Evolutionary conservation across 2,113 vertebrate species (phyloP), one percentile per base, ranked within the genome.

Genomic region (Calyptommatus sinebrachiatus): DNA sequence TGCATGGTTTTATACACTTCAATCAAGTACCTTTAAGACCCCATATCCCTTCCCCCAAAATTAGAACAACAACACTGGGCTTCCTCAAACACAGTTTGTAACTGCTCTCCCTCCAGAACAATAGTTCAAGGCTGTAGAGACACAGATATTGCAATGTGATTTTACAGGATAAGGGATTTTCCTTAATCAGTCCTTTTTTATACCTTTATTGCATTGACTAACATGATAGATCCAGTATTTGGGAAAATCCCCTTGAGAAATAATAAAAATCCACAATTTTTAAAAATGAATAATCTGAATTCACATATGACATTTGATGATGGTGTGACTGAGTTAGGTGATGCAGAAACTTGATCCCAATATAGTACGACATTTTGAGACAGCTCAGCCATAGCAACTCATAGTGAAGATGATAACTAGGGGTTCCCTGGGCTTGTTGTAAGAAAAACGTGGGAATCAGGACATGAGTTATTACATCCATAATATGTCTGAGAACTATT

Each of bases 171-270:
- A 41, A 41, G 35, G 35, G 35, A 41, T 41, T 41, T 41, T 5
- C 35, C 35, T 41, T 41, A 41, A 41, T 41, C 35, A 41, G 5
- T 41, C 35, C 35, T 41, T 41, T 41, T 41, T 41, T 41, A 41
- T 41, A 65, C 75, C 21, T 86, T 78, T 88, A 86, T 86, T 91
- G 91, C 91, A 79, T 85, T 82, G 69, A 26, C 62, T 84, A 81
- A 81, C 90, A 76, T 31, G 11, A 87, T 73, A 93, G 93, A 93
- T 89, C 6, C 69, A 65, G 88, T 91, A 91, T 93, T 90, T 1
- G 77, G 66, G 85, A 89, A 71, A 90, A 88, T 91, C 94, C 92
- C 88, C 87, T 92, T 81, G 90, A 88, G 88, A 86, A 87, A 91
- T 88, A 92, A 91, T 87, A 86, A 28, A 73, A 92, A 81, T 16